phyloP scores from a whole-genome alignment of 2,888 invertebrate genomes.

The Microplitis manilae region DNA sequence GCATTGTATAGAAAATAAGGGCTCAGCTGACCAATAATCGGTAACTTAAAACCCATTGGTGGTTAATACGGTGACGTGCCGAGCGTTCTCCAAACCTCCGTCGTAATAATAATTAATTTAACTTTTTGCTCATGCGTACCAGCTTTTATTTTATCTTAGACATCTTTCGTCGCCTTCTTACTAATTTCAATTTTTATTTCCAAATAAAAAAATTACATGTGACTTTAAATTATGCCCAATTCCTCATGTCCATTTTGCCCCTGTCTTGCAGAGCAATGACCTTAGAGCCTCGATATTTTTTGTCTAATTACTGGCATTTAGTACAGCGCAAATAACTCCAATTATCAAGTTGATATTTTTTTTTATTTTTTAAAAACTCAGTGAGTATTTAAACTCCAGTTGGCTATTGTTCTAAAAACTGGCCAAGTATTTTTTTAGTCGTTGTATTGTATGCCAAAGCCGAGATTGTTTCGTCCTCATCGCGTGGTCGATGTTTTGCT shows the following conservation, averaged over 20 bases:
- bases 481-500: constrained; percentile 64
- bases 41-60: no score
- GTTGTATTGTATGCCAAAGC: constrained; percentile 55
- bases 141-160: constrained; percentile 63
- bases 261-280: no score
- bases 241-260: no score
- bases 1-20: background rate
- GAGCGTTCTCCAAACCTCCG: constrained; percentile 48
- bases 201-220: no score
- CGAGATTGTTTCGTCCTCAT: constrained; percentile 66
- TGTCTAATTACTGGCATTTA: no score
- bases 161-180: constrained; percentile 49
- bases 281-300: no score
- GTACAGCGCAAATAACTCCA: no score
- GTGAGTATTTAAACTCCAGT: no score
- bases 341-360: no score
- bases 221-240: no score
- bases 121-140: constrained; percentile 67
- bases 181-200: background rate
- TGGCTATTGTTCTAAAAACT: background rate
- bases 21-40: no score
- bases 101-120: constrained; percentile 68
- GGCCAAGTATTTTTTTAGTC: constrained; percentile 61
- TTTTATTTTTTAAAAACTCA: no score
- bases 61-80: constrained; percentile 44